These are phyloP conservation scores for Aphelenchoides besseyi DNA, from an alignment of 1,140 invertebrate genomes.

Conservation along the genomic window DNA sequence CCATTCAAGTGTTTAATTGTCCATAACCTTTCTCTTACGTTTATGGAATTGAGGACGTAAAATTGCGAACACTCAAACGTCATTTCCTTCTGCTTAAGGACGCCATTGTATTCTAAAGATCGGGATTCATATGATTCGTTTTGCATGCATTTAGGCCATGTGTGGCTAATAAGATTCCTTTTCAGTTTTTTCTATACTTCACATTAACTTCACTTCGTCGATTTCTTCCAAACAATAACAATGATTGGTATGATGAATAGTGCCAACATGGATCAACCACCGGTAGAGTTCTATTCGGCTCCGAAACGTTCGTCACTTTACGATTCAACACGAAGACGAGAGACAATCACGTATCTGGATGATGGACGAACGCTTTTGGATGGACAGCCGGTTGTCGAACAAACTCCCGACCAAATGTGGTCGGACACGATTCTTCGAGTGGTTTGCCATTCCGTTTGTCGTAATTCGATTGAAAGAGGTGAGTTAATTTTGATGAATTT, in stretches of 20 bases:
- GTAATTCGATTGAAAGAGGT: not conserved
- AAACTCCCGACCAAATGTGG: constrained; percentile 13
- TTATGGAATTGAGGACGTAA: too few relatives aligned
- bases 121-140: too few relatives aligned
- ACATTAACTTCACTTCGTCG: too few relatives aligned
- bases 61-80: too few relatives aligned
- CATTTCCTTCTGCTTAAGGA: too few relatives aligned
- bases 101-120: too few relatives aligned
- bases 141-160: too few relatives aligned
- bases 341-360: not conserved
- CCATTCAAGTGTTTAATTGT: too few relatives aligned
- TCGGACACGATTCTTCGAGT: not conserved
- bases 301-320: not conserved
- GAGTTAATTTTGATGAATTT: not conserved
- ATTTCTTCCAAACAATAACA: constrained; percentile 5
- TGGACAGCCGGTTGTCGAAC: not conserved
- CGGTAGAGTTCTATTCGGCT: constrained; percentile 4
- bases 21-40: too few relatives aligned
- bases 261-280: not conserved
- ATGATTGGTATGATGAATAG: constrained; percentile 1
- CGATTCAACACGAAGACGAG: not conserved
- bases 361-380: constrained; percentile 10
- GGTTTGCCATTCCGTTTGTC: not conserved
- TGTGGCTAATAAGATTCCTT: too few relatives aligned
- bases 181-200: too few relatives aligned